Evolutionary conservation across 2,113 vertebrate species (phyloP).

Genomic region (Oxyruncus cristatus): DNA sequence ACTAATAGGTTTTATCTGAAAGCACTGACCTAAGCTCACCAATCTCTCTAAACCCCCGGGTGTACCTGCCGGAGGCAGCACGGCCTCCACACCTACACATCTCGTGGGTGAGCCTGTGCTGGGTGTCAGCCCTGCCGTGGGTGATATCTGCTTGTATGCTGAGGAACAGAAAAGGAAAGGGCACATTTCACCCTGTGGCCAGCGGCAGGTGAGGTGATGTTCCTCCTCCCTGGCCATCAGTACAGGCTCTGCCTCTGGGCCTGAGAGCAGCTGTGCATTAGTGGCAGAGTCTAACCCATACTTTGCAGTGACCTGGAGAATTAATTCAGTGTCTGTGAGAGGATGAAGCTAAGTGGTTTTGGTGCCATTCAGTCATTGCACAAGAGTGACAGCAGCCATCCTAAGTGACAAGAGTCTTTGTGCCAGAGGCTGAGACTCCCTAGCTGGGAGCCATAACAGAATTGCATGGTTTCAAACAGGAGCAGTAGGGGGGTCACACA

Average conservation of each 20-base stretch:
- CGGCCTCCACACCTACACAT: accelerated
- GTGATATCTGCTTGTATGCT: accelerated
- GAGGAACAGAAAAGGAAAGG: not conserved
- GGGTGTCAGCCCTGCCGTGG: accelerated
- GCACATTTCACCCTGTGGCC: accelerated
- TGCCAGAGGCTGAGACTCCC: not conserved
- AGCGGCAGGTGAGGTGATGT: not conserved
- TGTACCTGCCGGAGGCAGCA: accelerated
- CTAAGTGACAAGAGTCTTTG: not conserved
- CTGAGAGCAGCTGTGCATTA: too few relatives aligned
- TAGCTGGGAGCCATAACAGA: not conserved
- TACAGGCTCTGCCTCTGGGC: not conserved
- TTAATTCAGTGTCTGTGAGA: not conserved
- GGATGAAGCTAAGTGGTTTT: not conserved
- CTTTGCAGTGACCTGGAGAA: not conserved
- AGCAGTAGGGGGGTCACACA: accelerated
- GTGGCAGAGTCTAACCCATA: not conserved
- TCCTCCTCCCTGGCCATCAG: accelerated
- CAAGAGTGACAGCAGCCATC: not conserved
- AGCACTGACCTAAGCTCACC: not conserved
- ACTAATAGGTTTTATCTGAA: not conserved
- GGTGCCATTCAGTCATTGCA: not conserved
- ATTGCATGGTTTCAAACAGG: accelerated
- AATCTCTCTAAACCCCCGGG: not conserved
- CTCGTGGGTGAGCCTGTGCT: not conserved